These are phyloP conservation scores for Triops longicaudatus DNA, from an alignment of 1,140 invertebrate genomes.

Conservation along the genomic window DNA sequence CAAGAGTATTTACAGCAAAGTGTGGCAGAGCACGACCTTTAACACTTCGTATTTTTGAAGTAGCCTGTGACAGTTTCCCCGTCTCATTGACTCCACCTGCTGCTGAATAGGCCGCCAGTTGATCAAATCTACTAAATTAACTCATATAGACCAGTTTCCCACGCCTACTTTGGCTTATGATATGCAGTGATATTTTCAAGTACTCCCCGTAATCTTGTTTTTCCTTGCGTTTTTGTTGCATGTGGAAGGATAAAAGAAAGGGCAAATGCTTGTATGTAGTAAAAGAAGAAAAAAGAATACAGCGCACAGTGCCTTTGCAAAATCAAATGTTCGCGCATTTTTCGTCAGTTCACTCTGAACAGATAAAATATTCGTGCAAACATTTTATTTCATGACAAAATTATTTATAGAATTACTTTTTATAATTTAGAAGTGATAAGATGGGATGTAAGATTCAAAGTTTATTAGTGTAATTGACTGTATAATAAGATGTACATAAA, in stretches of 20 bases:
- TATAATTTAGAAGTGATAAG: no score
- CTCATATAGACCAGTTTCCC: conserved; percentile 29
- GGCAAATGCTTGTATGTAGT: background rate
- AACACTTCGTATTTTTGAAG: conserved; percentile 29
- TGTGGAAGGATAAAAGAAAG: background rate
- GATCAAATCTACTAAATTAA: conserved; percentile 25
- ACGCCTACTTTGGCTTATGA: background rate
- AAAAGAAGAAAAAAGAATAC: background rate
- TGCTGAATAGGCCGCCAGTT: conserved; percentile 22
- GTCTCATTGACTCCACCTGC: conserved; percentile 31
- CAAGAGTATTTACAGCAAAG: conserved; percentile 47
- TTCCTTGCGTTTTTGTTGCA: background rate
- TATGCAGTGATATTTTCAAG: background rate
- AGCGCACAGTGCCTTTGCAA: conserved; percentile 22
- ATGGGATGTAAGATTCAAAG: no score
- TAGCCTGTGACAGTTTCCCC: conserved; percentile 29
- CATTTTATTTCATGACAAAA: no score
- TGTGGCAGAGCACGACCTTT: conserved; percentile 47
- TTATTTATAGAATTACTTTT: no score
- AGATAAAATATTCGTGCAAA: no score
- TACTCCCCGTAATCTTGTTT: background rate
- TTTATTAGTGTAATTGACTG: no score
- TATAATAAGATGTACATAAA: no score
- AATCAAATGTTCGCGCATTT: no score
- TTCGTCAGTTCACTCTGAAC: conserved; percentile 22